These are phyloP conservation scores for Cheumatopsyche charites DNA, from an alignment of 1,140 invertebrate genomes.

Conservation along the genomic window DNA sequence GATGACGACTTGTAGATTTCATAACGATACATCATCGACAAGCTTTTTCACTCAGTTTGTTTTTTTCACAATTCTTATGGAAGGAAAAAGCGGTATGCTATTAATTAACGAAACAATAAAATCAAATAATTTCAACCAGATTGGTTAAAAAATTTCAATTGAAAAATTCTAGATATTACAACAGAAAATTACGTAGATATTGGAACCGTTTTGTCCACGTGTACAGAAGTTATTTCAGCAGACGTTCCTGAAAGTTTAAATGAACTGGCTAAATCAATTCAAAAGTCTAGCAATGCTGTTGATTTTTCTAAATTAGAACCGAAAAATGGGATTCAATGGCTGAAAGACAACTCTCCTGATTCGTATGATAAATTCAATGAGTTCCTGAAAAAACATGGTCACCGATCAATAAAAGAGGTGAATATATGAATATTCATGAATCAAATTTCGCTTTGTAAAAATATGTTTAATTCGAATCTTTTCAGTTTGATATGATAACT, in stretches of 20 bases:
- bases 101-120: too few relatives aligned
- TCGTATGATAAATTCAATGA: slow-evolving; percentile 60
- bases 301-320: slow-evolving; percentile 63
- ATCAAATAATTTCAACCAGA: too few relatives aligned
- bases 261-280: slow-evolving; percentile 62
- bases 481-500: slow-evolving; percentile 70
- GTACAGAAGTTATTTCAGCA: slow-evolving; percentile 70
- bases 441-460: background rate
- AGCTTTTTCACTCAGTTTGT: slow-evolving; percentile 64
- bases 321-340: slow-evolving; percentile 64
- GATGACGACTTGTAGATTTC: slow-evolving; percentile 37
- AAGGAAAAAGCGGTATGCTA: slow-evolving; percentile 56
- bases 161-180: slow-evolving; percentile 61
- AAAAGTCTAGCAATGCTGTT: slow-evolving; percentile 55
- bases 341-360: slow-evolving; percentile 62
- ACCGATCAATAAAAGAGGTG: slow-evolving; percentile 77
- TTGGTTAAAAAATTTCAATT: too few relatives aligned
- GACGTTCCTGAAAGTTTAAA: slow-evolving; percentile 66
- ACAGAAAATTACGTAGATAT: slow-evolving; percentile 68
- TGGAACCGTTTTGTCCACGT: slow-evolving; percentile 67
- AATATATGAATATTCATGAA: background rate
- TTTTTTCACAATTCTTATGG: slow-evolving; percentile 61
- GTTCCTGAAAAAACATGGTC: slow-evolving; percentile 75
- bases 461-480: background rate
- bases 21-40: slow-evolving; percentile 47